phyloP scores from a whole-genome alignment of 2,797 vertebrate genomes.

The Leptatherina wallacei region DNA sequence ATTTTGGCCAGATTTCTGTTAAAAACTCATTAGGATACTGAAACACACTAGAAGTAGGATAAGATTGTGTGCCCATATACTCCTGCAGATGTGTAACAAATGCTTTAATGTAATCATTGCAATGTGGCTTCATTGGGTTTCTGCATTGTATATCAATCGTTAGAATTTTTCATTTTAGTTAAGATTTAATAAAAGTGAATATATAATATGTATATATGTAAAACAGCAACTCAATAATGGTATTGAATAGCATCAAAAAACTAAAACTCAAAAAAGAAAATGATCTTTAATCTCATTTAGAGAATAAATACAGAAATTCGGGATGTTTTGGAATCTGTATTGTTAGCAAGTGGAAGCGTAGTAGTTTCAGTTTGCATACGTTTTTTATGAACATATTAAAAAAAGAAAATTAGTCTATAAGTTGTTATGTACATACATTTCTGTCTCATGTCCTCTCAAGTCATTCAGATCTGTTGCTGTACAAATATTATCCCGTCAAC shows the following conservation, averaged over 20 bases:
- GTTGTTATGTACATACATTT: slow-evolving; percentile 2
- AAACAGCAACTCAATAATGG: not conserved
- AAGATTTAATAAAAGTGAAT: not conserved
- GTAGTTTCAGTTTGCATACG: not conserved
- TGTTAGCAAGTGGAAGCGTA: not conserved
- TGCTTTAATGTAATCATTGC: slow-evolving; percentile 12
- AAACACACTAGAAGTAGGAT: slow-evolving; percentile 38
- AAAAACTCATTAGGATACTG: slow-evolving; percentile 49
- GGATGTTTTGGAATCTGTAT: not conserved
- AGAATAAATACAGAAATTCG: not conserved
- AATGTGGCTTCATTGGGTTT: slow-evolving; percentile 25
- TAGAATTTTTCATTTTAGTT: not conserved
- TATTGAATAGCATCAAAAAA: not conserved
- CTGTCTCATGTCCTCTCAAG: slow-evolving; percentile 22
- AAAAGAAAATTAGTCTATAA: not conserved
- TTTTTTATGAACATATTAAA: not conserved
- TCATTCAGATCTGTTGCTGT: slow-evolving; percentile 13
- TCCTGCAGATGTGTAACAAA: slow-evolving; percentile 55
- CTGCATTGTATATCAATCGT: slow-evolving; percentile 9
- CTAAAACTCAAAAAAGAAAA: not conserved
- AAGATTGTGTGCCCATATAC: slow-evolving; percentile 19
- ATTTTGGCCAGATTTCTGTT: slow-evolving; percentile 41
- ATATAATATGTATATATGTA: no score
- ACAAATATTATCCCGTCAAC: slow-evolving; percentile 4
- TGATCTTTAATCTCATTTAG: not conserved